Evolutionary conservation across 2,113 vertebrate genomes (phyloP).

Genomic region (Etheostoma spectabile): DNA sequence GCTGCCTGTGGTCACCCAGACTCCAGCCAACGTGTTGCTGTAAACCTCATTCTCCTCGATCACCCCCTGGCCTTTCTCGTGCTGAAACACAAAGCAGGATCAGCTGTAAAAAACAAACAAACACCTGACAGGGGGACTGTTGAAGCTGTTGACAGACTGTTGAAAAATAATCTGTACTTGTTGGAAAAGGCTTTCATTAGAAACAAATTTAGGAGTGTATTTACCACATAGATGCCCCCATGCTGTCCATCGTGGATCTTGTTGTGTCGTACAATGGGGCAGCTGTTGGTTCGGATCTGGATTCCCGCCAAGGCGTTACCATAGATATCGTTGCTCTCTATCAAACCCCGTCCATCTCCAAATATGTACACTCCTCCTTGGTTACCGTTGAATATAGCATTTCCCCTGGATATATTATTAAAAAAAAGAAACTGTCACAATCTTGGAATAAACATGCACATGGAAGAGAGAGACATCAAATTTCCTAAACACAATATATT

Average conservation of each 20-base stretch:
- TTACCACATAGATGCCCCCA: conserved; percentile 98
- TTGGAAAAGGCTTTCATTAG: neutral
- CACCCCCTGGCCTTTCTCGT: conserved; percentile 99
- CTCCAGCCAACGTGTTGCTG: conserved; percentile 98
- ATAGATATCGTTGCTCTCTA: conserved; percentile 99
- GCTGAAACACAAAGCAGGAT: conserved; percentile 80
- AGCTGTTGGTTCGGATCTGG: conserved; percentile 99
- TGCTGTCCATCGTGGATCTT: conserved; percentile 99
- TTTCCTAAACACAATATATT: neutral
- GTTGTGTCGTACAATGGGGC: conserved; percentile 99
- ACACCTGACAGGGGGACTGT: neutral
- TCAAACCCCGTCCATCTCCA: conserved; percentile 98
- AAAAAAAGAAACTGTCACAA: neutral
- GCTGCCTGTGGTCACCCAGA: conserved; percentile 99
- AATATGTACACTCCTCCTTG: conserved; percentile 99
- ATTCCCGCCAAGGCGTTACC: conserved; percentile 99
- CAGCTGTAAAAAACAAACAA: neutral
- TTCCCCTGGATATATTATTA: conserved; percentile 86
- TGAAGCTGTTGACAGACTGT: neutral
- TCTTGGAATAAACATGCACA: neutral
- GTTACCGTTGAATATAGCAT: conserved; percentile 99
- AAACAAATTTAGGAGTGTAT: conserved; percentile 39
- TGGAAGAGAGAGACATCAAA: neutral
- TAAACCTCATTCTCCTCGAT: conserved; percentile 99
- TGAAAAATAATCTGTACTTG: neutral